Base-by-base conservation (phyloP, 2,888 invertebrate genomes). In the Hydrotaea cyrtoneurina region DNA sequence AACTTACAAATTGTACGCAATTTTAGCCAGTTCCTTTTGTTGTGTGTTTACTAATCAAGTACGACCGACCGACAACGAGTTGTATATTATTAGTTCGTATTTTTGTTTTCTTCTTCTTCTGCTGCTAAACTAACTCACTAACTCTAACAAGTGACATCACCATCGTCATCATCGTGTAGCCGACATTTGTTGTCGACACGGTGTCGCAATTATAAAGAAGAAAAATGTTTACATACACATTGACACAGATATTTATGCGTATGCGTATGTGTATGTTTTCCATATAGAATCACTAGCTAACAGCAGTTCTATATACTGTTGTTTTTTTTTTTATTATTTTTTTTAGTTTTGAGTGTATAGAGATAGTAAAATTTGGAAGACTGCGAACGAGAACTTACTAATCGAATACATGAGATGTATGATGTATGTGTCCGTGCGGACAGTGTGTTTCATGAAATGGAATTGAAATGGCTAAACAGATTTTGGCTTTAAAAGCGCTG, bases 131-230 rank as follows among this genome's bases (percentile, higher is more conserved):
- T 71, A 59, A 62, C 69, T 81, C 72, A 1, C 13, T 71, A 59
- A 62, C 69, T 81, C 72, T 39, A 81, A 81, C 78, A 84, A 84
- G 81, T 84, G 84, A 84, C 84, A 84, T 84, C 84, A 84, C 80
- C 80, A 31, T 31, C 31, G 31, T 31, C 31, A 81, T 72, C 71
- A 75, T 69, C 74, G 75, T 72, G 43, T 78, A 78, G 72, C 74
- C 75, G 75, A 76, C 46, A 74, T 79, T 85, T 85, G 82, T 79
- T 79, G 85, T 71, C 85, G 85, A 79, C 85, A 77, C 79, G 59
- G 79, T 82, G 85, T 85, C 85, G 85, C 85, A 85, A 82, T 85
- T 77, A 82, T n/a, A n/a, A n/a, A n/a, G n/a, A n/a, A n/a, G n/a
- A 82, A 82, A 21, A 39, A 81, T 7, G 39, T n/a, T 31, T 31